Conservation (phyloP, 2,113 vertebrate genomes). For the Coptodon rendalli region DNA sequence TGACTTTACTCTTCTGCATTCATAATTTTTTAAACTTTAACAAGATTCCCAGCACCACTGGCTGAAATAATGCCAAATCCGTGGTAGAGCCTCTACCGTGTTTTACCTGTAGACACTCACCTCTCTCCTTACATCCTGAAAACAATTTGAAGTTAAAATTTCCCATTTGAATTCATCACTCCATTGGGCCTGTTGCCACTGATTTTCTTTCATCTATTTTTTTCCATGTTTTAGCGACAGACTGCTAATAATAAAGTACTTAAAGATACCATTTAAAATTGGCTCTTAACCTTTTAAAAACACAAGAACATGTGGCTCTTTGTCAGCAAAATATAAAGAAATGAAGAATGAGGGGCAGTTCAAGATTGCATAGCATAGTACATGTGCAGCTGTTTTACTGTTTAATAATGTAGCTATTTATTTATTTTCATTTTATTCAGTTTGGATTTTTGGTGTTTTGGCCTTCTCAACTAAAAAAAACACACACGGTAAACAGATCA, state of each 20-base stretch:
- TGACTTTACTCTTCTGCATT: not conserved
- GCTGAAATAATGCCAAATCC: not conserved
- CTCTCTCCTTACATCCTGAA: not conserved
- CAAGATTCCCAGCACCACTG: not conserved
- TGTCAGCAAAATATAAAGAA: not conserved
- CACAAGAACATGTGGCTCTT: not conserved
- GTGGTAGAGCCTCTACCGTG: not conserved
- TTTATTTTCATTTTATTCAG: not conserved
- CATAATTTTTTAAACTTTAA: not conserved
- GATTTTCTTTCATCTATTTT: not conserved
- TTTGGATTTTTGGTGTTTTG: not conserved
- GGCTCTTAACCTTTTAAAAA: not conserved
- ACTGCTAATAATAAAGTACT: not conserved
- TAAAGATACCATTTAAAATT: not conserved
- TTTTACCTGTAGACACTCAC: not conserved
- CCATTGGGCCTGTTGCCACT: not conserved
- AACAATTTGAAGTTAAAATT: not conserved
- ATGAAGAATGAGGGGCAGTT: not conserved
- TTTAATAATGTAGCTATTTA: not conserved
- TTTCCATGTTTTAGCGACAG: not conserved
- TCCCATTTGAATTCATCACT: not conserved
- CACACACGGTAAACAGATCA: too few species aligned
- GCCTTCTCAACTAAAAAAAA: not conserved
- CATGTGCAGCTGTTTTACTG: not conserved
- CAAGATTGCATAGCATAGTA: not conserved